Evolutionary conservation across 2,888 invertebrate genomes (phyloP).

Genomic region (Heptascelio sp.): DNA sequence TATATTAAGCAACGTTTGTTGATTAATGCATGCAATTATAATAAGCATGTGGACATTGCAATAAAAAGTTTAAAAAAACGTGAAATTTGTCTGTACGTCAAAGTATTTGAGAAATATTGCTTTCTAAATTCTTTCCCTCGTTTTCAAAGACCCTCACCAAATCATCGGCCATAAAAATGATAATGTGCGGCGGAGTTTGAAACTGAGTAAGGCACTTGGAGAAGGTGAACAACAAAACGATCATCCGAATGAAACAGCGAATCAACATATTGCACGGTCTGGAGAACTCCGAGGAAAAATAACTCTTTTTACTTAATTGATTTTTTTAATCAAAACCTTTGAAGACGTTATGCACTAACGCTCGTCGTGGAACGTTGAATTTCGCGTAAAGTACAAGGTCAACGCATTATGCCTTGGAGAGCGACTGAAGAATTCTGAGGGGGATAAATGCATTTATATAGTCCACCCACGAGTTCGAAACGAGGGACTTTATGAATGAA

Average conservation of each 20-base stretch:
- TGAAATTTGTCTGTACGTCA: no score
- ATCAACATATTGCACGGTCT: slow-evolving; percentile 52
- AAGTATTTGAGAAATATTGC: no score
- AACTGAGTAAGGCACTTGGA: slow-evolving; percentile 73
- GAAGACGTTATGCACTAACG: slow-evolving; percentile 30
- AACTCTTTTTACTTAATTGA: no score
- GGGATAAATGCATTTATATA: slow-evolving; percentile 78
- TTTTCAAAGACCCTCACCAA: slow-evolving; percentile 83
- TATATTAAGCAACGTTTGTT: no score
- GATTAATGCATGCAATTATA: no score
- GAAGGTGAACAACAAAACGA: slow-evolving; percentile 35
- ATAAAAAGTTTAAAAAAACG: no score
- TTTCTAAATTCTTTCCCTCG: no score
- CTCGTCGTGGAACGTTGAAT: slow-evolving; percentile 32
- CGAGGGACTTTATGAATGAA: slow-evolving; percentile 75
- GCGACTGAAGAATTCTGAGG: slow-evolving; percentile 69
- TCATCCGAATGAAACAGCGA: slow-evolving; percentile 44
- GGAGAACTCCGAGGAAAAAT: no score
- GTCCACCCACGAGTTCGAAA: slow-evolving; percentile 76
- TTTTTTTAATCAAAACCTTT: no score
- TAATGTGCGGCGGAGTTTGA: slow-evolving; percentile 85
- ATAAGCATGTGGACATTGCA: no score
- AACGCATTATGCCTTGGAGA: slow-evolving; percentile 74
- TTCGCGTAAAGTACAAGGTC: slow-evolving; percentile 67
- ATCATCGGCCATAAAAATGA: slow-evolving; percentile 87